Evolutionary conservation across 2,888 invertebrate species (phyloP).

Genomic region (Sialis fuliginosa): DNA sequence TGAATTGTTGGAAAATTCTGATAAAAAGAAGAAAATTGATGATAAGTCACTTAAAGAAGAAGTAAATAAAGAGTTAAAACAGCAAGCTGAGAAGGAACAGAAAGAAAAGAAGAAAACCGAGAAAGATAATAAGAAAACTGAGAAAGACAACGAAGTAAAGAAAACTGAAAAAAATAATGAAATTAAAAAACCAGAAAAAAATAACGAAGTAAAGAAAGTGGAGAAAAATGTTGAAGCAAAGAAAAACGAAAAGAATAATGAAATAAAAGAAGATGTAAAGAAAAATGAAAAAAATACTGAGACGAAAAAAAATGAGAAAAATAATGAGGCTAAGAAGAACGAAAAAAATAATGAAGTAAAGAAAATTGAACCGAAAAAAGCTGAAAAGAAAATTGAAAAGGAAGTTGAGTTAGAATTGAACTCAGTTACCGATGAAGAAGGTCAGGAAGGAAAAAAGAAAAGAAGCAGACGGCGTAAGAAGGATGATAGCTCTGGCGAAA

Average conservation of each 20-base stretch:
- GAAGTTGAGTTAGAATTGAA: slow-evolving; percentile 2
- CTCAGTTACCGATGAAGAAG: slow-evolving; percentile 11
- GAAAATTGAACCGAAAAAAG: slow-evolving; percentile 10
- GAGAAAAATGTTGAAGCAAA: slow-evolving; percentile 19
- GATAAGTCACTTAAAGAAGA: slow-evolving; percentile 31
- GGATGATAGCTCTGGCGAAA: neutral
- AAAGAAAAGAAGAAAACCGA: slow-evolving; percentile 13
- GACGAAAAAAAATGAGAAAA: slow-evolving; percentile 15
- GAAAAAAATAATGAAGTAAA: slow-evolving; percentile 19
- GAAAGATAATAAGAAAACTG: slow-evolving; percentile 20
- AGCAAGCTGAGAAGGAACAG: slow-evolving; percentile 22
- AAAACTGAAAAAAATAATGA: slow-evolving; percentile 13
- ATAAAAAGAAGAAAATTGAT: slow-evolving; percentile 22
- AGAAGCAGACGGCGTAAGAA: neutral
- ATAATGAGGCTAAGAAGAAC: slow-evolving; percentile 13
- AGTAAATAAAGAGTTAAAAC: slow-evolving; percentile 29
- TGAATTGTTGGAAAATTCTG: slow-evolving; percentile 17
- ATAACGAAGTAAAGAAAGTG: slow-evolving; percentile 11
- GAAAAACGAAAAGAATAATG: slow-evolving; percentile 10
- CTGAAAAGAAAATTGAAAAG: neutral
- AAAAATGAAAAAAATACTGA: slow-evolving; percentile 11
- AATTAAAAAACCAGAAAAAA: slow-evolving; percentile 13
- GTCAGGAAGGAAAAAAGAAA: slow-evolving; percentile 11
- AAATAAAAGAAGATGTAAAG: neutral
- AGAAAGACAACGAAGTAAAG: slow-evolving; percentile 16